Percentiles rank a stretch among this genome's conserved stretches.
Evolutionary conservation across 2,797 vertebrate genomes (phyloP).

Genomic region (Aselliscus stoliczkanus): DNA sequence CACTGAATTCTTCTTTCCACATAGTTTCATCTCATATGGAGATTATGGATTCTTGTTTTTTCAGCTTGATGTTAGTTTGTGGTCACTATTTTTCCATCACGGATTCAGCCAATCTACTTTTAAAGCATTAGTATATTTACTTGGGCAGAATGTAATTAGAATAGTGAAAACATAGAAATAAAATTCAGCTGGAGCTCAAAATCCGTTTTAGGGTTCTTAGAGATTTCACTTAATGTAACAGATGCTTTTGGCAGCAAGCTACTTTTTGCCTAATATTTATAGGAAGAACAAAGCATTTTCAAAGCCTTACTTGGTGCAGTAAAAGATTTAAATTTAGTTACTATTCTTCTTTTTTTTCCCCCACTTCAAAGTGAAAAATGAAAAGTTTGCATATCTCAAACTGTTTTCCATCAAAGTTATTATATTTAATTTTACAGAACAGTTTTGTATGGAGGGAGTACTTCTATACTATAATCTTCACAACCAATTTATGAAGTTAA

Average conservation of each 20-base stretch:
- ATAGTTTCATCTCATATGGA: neutral
- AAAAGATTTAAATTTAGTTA: neutral
- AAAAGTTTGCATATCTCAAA: neutral
- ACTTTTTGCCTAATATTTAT: neutral
- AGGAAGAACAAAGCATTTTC: neutral
- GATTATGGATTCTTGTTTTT: conserved; percentile 20
- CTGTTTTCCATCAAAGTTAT: neutral
- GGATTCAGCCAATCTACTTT: neutral
- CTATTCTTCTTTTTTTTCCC: neutral
- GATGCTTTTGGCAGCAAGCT: neutral
- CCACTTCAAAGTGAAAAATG: neutral
- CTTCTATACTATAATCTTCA: neutral
- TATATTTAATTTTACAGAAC: neutral
- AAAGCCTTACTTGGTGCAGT: neutral
- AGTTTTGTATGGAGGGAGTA: neutral
- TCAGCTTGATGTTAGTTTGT: conserved; percentile 13
- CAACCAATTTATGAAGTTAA: neutral
- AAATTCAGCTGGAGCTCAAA: conserved; percentile 26
- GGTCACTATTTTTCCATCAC: conserved; percentile 1
- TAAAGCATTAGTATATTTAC: conserved; percentile 44
- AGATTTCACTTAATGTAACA: neutral
- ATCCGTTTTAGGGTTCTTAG: neutral
- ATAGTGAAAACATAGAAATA: neutral
- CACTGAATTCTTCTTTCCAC: neutral
- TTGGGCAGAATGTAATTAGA: neutral